Conservation (phyloP, 1,140 invertebrate genomes). For the Trissolcus basalis region DNA sequence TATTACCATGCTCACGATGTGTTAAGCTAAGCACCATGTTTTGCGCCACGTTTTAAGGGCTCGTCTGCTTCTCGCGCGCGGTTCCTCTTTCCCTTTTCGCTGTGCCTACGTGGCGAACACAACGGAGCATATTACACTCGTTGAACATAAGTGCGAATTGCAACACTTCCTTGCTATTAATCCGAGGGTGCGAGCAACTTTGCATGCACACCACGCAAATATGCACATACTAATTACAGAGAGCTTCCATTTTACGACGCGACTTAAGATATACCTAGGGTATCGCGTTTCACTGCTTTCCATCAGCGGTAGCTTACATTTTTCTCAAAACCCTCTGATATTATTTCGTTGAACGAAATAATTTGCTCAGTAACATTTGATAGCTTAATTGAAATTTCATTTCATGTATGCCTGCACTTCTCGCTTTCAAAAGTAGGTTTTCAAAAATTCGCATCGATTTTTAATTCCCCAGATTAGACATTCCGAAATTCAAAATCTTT, state of each 20-base stretch:
- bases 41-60: constrained; percentile 49
- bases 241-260: constrained; percentile 67
- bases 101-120: constrained; percentile 46
- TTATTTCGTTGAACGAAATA: background rate
- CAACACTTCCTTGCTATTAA: constrained; percentile 65
- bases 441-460: no score
- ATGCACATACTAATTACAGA: constrained; percentile 74
- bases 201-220: constrained; percentile 69
- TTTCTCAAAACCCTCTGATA: background rate
- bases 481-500: no score
- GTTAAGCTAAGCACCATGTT: constrained; percentile 56
- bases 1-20: constrained; percentile 63
- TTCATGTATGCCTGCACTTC: no score
- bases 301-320: background rate
- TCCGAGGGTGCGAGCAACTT: constrained; percentile 61
- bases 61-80: constrained; percentile 41
- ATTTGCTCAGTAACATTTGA: background rate
- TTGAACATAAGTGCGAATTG: constrained; percentile 74
- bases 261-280: constrained; percentile 24
- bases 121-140: constrained; percentile 62
- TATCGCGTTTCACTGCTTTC: constrained; percentile 11
- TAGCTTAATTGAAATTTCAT: no score
- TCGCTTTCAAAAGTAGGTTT: no score
- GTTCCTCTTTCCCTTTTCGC: constrained; percentile 42
- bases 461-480: no score